Percentiles rank a stretch among this genome's conserved stretches.
These are phyloP conservation scores for Lota lota DNA, from an alignment of 2,113 vertebrate species.

Conservation along the genomic window DNA sequence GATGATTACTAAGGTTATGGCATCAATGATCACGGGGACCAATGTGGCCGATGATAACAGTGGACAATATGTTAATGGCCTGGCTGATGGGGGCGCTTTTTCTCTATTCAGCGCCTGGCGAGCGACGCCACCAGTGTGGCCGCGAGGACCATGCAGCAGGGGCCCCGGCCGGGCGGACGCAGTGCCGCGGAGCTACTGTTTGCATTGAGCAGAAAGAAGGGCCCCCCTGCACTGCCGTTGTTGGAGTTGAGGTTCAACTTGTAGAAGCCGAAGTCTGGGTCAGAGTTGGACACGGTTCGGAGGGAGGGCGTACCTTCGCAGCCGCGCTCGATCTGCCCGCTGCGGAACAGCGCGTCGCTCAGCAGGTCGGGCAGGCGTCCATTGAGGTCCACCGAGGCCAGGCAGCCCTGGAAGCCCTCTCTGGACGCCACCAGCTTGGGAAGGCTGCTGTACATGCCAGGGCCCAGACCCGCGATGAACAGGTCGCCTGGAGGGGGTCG, in stretches of 20 bases:
- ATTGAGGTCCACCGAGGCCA: constrained; percentile 96
- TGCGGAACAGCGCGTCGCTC: constrained; percentile 90
- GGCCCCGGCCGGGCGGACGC: constrained; percentile 33
- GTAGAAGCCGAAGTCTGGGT: constrained; percentile 33
- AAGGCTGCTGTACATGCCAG: constrained; percentile 92
- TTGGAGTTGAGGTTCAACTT: constrained; percentile 39
- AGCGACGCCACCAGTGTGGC: constrained; percentile 51
- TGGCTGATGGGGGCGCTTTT: constrained; percentile 14
- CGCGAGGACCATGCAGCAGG: constrained; percentile 39
- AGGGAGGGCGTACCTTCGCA: constrained; percentile 90
- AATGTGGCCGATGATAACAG: constrained; percentile 62
- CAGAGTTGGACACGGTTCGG: constrained; percentile 47
- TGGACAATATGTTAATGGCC: too few relatives aligned
- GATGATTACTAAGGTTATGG: constrained; percentile 21
- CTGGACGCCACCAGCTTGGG: constrained; percentile 95
- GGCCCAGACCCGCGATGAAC: constrained; percentile 92
- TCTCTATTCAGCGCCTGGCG: constrained; percentile 38
- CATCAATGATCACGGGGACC: constrained; percentile 35
- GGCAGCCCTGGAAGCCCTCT: constrained; percentile 95
- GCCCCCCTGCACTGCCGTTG: constrained; percentile 58
- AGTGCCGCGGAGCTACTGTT: constrained; percentile 60
- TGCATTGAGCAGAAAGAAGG: constrained; percentile 73
- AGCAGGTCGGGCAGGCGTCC: constrained; percentile 96
- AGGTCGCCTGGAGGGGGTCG: constrained; percentile 81
- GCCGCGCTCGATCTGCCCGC: constrained; percentile 97